Evolutionary conservation across 2,888 invertebrate species (phyloP), one percentile per base, ranked within the genome.

Genomic region (Melangyna quadrimaculata): DNA sequence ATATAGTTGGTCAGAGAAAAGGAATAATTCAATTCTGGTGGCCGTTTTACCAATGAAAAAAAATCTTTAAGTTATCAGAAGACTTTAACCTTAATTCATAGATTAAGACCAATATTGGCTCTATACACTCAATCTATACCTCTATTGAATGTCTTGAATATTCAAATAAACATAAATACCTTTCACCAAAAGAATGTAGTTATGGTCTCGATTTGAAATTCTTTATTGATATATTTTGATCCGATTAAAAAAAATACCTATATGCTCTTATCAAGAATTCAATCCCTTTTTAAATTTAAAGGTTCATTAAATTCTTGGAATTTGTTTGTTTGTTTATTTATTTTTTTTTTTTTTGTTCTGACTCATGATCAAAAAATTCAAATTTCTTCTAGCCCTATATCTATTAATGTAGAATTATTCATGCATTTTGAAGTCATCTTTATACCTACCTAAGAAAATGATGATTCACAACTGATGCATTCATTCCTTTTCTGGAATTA

Each of bases 401-500:
- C 2, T 43, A 3, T 2, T 19, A 19, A 10, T n/a, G n/a, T 9
- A 12, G 19, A 3, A 1, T 12, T 12, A 10, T 48, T 6, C 22
- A 48, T 45, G 48, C 6, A 51, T 51, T 6, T 24, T 24, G 48
- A 51, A 51, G 24, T 1, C 24, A 61, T 40, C 37, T 61, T 61
- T n/a, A 6, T 17, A n/a, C n/a, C n/a, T n/a, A 19, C n/a, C 24
- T 14, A 7, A n/a, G n/a, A n/a, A 3, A 3, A 43, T n/a, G 61
- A 57, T 80, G 75, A 55, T 45, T 74, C 80, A 70, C 19, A 6
- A 4, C 48, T 37, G 55, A 80, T 57, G 63, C 70, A 70, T 80
- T 55, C 43, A 5, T 59, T 43, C 10, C 27, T 32, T n/a, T 55
- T 32, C 35, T n/a, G 27, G 53, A 37, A 80, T 75, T n/a, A n/a